Conservation (phyloP, 2,113 vertebrate species). For the Tupaia tana region DNA sequence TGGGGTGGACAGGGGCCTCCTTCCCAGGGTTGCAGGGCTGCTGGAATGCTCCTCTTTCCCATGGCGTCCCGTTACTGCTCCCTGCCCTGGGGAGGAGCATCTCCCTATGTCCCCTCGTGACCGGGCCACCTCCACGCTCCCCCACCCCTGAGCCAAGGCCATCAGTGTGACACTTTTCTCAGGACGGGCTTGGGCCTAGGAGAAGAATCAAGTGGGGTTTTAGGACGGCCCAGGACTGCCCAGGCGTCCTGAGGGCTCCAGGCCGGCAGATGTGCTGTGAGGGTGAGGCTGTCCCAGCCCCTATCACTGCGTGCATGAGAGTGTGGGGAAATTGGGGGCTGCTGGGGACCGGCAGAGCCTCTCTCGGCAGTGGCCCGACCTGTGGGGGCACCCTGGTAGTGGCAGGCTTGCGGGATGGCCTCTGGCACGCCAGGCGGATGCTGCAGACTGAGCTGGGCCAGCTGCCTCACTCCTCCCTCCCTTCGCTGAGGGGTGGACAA, state of each 20-base stretch:
- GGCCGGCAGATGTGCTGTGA: neutral
- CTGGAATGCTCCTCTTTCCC: neutral
- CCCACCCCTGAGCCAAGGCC: neutral
- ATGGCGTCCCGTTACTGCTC: neutral
- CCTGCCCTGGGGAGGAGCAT: neutral
- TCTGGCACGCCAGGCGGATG: constrained; percentile 59
- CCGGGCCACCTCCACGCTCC: neutral
- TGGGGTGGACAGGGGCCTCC: too few species aligned
- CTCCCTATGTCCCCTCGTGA: neutral
- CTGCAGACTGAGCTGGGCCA: constrained; percentile 51
- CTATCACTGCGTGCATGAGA: neutral
- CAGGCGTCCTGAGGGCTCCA: neutral
- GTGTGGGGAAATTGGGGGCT: neutral
- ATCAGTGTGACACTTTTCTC: neutral
- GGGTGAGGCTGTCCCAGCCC: neutral
- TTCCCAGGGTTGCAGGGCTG: neutral
- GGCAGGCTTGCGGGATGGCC: neutral
- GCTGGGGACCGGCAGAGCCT: neutral
- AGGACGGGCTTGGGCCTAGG: neutral
- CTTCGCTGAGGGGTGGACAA: constrained; percentile 42
- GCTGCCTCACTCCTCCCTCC: constrained; percentile 39
- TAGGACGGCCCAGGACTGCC: neutral
- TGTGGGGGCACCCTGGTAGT: neutral
- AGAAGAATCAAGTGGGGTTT: neutral
- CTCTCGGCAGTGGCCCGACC: neutral